Evolutionary conservation across 2,888 invertebrate genomes (phyloP).

Genomic region (Blera fallax): DNA sequence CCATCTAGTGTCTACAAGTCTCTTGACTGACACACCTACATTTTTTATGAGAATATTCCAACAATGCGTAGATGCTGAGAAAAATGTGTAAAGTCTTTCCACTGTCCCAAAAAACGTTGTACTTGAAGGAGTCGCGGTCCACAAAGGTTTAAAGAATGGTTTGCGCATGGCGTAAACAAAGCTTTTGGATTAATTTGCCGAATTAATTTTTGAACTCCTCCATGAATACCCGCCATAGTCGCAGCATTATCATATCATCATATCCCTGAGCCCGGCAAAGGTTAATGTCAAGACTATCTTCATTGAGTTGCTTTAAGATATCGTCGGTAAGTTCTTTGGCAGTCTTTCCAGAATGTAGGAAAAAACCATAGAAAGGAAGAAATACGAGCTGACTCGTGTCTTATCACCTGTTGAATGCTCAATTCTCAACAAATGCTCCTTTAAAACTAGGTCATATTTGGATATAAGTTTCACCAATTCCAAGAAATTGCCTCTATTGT

Average conservation of each 20-base stretch:
- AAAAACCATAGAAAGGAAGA: slow-evolving; percentile 10
- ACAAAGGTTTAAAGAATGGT: too few relatives aligned
- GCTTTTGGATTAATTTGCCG: too few relatives aligned
- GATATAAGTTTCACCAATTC: slow-evolving; percentile 15
- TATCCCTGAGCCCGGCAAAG: slow-evolving; percentile 5
- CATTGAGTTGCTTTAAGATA: too few relatives aligned
- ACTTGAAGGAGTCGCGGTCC: slow-evolving; percentile 10
- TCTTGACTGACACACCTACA: too few relatives aligned
- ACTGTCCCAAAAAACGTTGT: slow-evolving; percentile 12
- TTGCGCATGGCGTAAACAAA: too few relatives aligned
- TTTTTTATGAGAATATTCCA: too few relatives aligned
- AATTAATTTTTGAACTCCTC: slow-evolving; percentile 22
- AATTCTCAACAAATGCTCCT: slow-evolving; percentile 25
- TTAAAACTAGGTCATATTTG: slow-evolving; percentile 28
- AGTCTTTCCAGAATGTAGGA: too few relatives aligned
- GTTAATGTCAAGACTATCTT: slow-evolving; percentile 25
- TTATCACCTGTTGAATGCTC: too few relatives aligned
- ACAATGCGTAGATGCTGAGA: too few relatives aligned
- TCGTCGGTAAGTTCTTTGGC: slow-evolving; percentile 7
- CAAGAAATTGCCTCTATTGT: too few relatives aligned
- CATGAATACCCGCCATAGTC: slow-evolving; percentile 25
- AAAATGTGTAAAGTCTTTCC: slow-evolving; percentile 5
- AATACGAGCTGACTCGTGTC: slow-evolving; percentile 11
- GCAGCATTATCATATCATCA: slow-evolving; percentile 26
- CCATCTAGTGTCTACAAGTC: not conserved